These are phyloP conservation scores for Pollimyrus isidori DNA, from an alignment of 2,113 vertebrate genomes.

Conservation along the genomic window DNA sequence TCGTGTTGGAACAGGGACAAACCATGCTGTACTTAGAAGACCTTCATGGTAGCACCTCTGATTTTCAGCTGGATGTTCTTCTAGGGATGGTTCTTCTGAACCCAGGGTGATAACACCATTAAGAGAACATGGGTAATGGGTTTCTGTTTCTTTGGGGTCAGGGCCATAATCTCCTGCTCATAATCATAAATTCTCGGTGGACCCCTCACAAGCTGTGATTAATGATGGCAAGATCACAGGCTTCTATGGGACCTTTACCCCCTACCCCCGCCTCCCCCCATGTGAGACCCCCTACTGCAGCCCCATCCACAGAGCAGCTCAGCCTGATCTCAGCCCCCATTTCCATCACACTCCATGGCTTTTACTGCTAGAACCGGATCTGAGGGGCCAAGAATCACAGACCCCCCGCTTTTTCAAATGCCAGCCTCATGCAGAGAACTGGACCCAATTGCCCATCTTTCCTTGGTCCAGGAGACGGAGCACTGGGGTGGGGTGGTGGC, in stretches of 20 bases:
- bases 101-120: not conserved
- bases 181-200: not conserved
- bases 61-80: not conserved
- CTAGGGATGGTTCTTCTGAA: not conserved
- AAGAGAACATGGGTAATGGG: not conserved
- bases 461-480: not conserved
- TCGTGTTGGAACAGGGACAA: not conserved
- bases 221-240: not conserved
- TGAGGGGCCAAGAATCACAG: not conserved
- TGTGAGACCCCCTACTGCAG: not conserved
- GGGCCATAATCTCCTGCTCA: not conserved
- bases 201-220: not conserved
- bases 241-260: not conserved
- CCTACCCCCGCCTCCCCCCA: no score
- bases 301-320: not conserved
- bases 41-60: not conserved
- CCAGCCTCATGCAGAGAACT: not conserved
- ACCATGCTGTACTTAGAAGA: not conserved
- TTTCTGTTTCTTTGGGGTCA: not conserved
- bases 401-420: not conserved
- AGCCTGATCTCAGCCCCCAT: not conserved
- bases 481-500: not conserved
- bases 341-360: not conserved
- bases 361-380: not conserved
- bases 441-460: not conserved